Evolutionary conservation across 23 tunicate species (phyloP), one percentile per base, ranked within the genome.

Genomic region (Trididemnum clinides): DNA sequence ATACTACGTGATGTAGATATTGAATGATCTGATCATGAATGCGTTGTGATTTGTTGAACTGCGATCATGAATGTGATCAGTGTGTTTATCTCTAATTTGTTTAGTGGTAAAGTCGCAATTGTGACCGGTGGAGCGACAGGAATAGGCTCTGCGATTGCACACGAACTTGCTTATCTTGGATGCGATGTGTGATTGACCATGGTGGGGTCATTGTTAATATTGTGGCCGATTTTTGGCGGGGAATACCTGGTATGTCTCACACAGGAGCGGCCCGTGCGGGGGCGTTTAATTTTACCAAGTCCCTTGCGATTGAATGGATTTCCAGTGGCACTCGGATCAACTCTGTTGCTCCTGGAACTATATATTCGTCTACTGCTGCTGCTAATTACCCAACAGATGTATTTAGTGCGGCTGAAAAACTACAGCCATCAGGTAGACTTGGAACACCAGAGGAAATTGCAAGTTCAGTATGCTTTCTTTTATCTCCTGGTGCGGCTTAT

Each of bases 61-160:
- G n/a, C n/a, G n/a, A n/a, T n/a, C n/a, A n/a, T n/a, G n/a, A n/a
- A n/a, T n/a, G n/a, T n/a, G n/a, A n/a, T n/a, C n/a, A 92, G 96
- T 50, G 64, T 96, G 2, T 91, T 96, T 33, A 81, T 64, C 39
- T 73, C 87, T 33, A 54, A 81, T 27, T 73, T 96, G 33, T 91
- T 96, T 64, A 22, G 25, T 35, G 83, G 71, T 7, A 88, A 96
- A 84, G 97, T 91, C 18, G 93, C 91, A 0, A 91, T 96, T 29
- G 97, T 96, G 0, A 96, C 99, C 1, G 99, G 99, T 39, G 99
- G 99, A 12, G 99, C 84, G 23, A 96, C 97, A 25, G 99, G 99
- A 20, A 91, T 96, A 19, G 99, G 99, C 7, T 73, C 83, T 6
- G 93, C 95, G 0, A 91, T 88, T 35, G 84, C 99, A 0, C 88